Conservation (phyloP, 2,113 vertebrate genomes). For the Planiliza haematocheilus region DNA sequence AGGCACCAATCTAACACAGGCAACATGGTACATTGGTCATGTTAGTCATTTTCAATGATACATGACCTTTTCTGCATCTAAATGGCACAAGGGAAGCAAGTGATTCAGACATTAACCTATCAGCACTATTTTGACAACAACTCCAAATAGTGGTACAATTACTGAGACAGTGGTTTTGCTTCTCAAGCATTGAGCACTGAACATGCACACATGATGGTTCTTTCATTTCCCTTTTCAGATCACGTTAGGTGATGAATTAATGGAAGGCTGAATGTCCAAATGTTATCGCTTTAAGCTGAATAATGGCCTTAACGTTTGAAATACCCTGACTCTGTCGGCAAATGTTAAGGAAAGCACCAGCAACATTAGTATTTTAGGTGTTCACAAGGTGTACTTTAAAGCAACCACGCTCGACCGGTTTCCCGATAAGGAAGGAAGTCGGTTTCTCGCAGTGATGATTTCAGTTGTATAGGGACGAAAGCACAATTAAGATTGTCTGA, state of each 20-base stretch:
- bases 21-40: neutral
- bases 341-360: neutral
- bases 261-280: conserved; percentile 2
- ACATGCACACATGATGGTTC: conserved; percentile 7
- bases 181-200: neutral
- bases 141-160: neutral
- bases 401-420: neutral
- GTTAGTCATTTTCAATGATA: neutral
- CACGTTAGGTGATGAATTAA: neutral
- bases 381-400: neutral
- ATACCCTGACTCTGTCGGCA: neutral
- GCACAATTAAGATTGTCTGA: neutral
- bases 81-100: no score
- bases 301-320: neutral
- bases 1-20: neutral
- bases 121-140: neutral
- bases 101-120: neutral
- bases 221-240: conserved; percentile 43
- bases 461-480: neutral
- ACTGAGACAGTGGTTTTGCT: neutral
- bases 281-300: neutral
- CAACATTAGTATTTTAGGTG: neutral
- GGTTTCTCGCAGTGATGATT: neutral
- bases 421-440: neutral
- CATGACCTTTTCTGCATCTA: neutral